Conservation (phyloP, 2,113 vertebrate genomes). For the Notiomystis cincta region DNA sequence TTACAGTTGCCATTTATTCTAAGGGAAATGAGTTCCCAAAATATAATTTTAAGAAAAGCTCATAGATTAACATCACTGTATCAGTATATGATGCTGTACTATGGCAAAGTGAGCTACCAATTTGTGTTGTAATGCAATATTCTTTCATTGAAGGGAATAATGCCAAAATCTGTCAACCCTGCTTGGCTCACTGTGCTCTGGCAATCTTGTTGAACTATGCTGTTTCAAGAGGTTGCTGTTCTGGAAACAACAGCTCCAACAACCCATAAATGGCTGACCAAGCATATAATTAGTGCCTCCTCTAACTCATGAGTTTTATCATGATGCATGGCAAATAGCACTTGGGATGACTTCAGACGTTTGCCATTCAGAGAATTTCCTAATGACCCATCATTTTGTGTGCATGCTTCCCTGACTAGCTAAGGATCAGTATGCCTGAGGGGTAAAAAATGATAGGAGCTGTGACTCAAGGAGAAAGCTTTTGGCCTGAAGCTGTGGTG, state of each 20-base stretch:
- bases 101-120: neutral
- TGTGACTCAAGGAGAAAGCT: slow-evolving; percentile 4
- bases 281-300: neutral
- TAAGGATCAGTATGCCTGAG: neutral
- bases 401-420: neutral
- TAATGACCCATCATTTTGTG: neutral
- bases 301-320: neutral
- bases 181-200: neutral
- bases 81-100: neutral
- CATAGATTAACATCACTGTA: neutral
- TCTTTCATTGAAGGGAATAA: neutral
- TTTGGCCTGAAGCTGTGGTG: neutral
- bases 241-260: neutral
- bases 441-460: neutral
- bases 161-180: neutral
- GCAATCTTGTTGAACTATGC: neutral
- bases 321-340: neutral
- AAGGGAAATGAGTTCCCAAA: neutral
- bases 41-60: neutral
- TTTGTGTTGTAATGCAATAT: neutral
- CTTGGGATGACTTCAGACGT: neutral
- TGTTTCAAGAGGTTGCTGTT: rapidly evolving
- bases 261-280: neutral
- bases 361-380: slow-evolving; percentile 24
- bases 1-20: neutral